phyloP scores from a whole-genome alignment of 2,113 vertebrate species.

The Peromyscus californicus region DNA sequence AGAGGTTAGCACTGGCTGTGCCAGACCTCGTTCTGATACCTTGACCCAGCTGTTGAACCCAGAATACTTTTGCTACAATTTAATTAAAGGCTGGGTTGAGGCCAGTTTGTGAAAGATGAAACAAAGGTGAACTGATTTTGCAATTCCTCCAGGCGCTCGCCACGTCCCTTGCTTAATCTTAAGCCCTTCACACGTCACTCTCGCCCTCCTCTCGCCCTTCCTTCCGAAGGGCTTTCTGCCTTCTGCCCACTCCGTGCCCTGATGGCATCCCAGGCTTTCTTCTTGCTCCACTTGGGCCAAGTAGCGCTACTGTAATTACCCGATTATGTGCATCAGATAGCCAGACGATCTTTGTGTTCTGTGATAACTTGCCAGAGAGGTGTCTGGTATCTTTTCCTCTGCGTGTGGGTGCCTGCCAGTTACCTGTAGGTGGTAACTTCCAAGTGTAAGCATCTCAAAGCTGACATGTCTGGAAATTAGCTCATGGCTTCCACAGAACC shows the following conservation, averaged over 20 bases:
- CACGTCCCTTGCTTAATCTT: neutral
- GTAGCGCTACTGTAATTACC: neutral
- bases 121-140: constrained; percentile 33
- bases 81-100: neutral
- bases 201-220: neutral
- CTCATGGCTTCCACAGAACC: neutral
- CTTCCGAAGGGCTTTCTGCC: neutral
- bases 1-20: neutral
- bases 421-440: neutral
- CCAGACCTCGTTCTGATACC: neutral
- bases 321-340: neutral
- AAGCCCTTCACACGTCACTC: neutral
- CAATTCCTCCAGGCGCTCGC: neutral
- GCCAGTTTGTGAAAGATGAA: constrained; percentile 15
- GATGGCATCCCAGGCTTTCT: neutral
- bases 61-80: neutral
- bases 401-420: neutral
- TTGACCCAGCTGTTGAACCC: neutral
- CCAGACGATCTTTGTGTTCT: neutral
- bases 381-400: neutral
- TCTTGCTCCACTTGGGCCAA: neutral
- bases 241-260: neutral
- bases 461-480: neutral
- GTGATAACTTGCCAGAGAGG: neutral
- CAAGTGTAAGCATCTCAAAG: neutral